A percentile compares a stretch with the other conserved stretches of the same genome.
Conservation (phyloP, 2,888 invertebrate genomes). For the Cryptocheilus praepositus region DNA sequence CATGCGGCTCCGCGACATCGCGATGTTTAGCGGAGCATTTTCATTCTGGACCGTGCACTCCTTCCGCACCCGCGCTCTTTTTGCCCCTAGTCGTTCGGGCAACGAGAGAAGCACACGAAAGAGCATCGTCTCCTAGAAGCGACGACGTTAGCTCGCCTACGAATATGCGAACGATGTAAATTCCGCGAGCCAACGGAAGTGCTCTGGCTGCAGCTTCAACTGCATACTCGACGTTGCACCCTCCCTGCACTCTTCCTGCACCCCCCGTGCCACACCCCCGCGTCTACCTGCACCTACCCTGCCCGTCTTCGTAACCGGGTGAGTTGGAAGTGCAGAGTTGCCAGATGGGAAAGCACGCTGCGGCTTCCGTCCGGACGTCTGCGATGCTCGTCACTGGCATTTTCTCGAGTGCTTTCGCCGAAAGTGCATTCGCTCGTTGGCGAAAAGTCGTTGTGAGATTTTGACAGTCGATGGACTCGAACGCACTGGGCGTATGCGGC, state of each 20-base stretch:
- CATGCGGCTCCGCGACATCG: too few relatives aligned
- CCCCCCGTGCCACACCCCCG: constrained; percentile 35
- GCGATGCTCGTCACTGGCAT: constrained; percentile 20
- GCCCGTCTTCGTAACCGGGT: constrained; percentile 47
- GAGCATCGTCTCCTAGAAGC: too few relatives aligned
- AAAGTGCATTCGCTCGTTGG: constrained; percentile 50
- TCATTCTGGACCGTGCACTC: too few relatives aligned
- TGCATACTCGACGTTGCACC: constrained; percentile 38
- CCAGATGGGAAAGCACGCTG: constrained; percentile 14
- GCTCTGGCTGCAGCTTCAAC: constrained; percentile 41
- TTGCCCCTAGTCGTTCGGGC: too few relatives aligned
- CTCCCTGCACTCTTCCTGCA: constrained; percentile 20
- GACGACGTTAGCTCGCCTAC: constrained; percentile 17
- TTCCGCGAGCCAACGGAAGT: constrained; percentile 41
- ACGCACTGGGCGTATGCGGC: not conserved
- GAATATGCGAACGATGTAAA: constrained; percentile 50
- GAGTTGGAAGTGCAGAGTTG: constrained; percentile 1
- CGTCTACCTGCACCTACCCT: constrained; percentile 33
- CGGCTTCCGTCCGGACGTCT: too few relatives aligned
- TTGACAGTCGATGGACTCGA: constrained; percentile 24
- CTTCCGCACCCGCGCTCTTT: too few relatives aligned
- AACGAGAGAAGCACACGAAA: too few relatives aligned
- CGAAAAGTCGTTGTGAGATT: constrained; percentile 6
- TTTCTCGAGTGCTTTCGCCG: constrained; percentile 37
- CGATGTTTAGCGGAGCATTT: too few relatives aligned